A percentile compares a stretch with the other conserved stretches of the same genome.
Evolutionary conservation across 2,888 invertebrate genomes (phyloP).

Genomic region (Epinotia nisella): DNA sequence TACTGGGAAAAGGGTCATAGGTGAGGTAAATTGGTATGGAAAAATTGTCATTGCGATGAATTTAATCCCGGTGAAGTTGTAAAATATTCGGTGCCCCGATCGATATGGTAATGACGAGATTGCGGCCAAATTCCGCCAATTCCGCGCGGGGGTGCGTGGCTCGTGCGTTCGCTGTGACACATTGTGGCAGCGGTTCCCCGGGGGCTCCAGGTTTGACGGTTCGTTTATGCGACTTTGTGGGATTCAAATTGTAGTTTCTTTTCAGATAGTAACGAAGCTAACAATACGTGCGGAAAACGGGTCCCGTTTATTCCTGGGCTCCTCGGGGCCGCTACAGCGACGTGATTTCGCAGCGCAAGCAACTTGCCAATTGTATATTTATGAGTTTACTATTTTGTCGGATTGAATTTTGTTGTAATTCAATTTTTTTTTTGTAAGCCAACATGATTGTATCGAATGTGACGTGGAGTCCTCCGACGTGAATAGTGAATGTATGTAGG

Average conservation of each 20-base stretch:
- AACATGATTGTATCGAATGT: constrained; percentile 52
- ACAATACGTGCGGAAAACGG: constrained; percentile 80
- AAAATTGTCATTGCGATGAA: constrained; percentile 35
- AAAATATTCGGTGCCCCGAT: constrained; percentile 26
- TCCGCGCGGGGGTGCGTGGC: constrained; percentile 14
- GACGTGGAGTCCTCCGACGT: constrained; percentile 37
- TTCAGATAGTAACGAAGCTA: constrained; percentile 75
- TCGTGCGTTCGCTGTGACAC: constrained; percentile 51
- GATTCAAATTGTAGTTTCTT: constrained; percentile 80
- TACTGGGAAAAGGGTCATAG: constrained; percentile 57
- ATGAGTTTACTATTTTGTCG: constrained; percentile 76
- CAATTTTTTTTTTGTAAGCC: constrained; percentile 55
- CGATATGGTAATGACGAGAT: constrained; percentile 32
- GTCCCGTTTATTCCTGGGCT: constrained; percentile 67
- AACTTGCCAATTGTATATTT: constrained; percentile 82
- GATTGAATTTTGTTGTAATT: constrained; percentile 60
- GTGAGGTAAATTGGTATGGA: constrained; percentile 39
- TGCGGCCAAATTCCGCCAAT: constrained; percentile 28
- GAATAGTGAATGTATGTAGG: constrained; percentile 37
- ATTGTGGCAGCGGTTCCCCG: constrained; percentile 68
- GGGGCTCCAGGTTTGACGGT: constrained; percentile 73
- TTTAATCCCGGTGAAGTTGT: constrained; percentile 25
- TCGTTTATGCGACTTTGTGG: constrained; percentile 78
- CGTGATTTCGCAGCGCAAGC: constrained; percentile 77
- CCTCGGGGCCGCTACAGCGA: constrained; percentile 65